Evolutionary conservation across 2,888 invertebrate species (phyloP).

Genomic region (Phaonia tiefii): DNA sequence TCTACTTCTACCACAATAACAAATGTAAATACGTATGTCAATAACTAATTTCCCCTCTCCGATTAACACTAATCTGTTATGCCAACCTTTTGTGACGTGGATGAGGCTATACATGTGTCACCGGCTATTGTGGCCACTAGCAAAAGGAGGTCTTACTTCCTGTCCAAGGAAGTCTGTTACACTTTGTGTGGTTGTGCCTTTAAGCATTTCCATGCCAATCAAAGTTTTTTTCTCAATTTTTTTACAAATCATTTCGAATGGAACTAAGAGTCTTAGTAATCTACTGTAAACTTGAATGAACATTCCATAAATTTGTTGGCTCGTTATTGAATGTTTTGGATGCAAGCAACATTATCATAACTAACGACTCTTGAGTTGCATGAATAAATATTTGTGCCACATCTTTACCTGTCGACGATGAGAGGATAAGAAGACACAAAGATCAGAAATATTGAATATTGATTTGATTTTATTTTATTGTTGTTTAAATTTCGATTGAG

Average conservation of each 20-base stretch:
- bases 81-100: neutral
- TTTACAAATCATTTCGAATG: conserved; percentile 14
- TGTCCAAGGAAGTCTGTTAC: neutral
- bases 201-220: conserved; percentile 55
- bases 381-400: conserved; percentile 26
- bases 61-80: conserved; percentile 38
- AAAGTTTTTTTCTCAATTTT: conserved; percentile 35
- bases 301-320: neutral
- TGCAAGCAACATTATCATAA: conserved; percentile 56
- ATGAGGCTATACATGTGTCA: neutral
- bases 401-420: neutral
- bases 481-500: conserved; percentile 19
- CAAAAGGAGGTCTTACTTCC: neutral
- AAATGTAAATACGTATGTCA: conserved; percentile 54
- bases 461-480: conserved; percentile 5
- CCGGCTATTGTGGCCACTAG: neutral
- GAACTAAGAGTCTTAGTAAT: conserved; percentile 7
- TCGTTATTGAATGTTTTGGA: conserved; percentile 4
- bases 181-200: conserved; percentile 40
- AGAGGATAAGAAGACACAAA: neutral
- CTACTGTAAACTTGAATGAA: conserved; percentile 41
- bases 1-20: conserved; percentile 37
- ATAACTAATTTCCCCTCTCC: conserved; percentile 52
- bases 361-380: conserved; percentile 44
- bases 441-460: conserved; percentile 33